These are phyloP conservation scores for Lytechinus variegatus DNA, from an alignment of 35 echinoderm and acorn worm species.

Conservation along the genomic window DNA sequence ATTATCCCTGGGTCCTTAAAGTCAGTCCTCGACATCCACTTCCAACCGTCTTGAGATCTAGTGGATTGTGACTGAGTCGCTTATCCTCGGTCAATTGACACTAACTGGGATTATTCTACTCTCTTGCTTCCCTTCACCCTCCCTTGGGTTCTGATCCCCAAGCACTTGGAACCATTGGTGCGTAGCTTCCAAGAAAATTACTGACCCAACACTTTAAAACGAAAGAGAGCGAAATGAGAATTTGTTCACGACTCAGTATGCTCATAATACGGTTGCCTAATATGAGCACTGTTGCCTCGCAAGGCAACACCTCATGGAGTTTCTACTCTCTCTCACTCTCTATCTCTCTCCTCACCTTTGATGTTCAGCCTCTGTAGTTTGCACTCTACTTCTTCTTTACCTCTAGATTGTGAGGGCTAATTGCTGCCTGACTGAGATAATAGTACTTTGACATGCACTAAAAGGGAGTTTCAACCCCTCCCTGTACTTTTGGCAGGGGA, in stretches of 20 bases:
- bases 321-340: not conserved
- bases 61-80: conserved; percentile 19
- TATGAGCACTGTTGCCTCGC: conserved; percentile 14
- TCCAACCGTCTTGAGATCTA: not conserved
- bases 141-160: not conserved
- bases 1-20: conserved; percentile 26
- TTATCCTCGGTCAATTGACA: conserved; percentile 49
- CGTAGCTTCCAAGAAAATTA: conserved; percentile 25
- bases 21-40: not conserved
- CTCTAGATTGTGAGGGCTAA: conserved; percentile 29
- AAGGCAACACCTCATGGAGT: not conserved
- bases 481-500: conserved; percentile 63
- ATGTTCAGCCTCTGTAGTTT: conserved; percentile 42
- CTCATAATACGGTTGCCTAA: not conserved
- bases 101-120: conserved; percentile 20
- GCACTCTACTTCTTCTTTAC: conserved; percentile 44
- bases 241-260: not conserved
- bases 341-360: conserved; percentile 4
- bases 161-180: not conserved
- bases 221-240: conserved; percentile 14
- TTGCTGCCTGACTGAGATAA: conserved; percentile 53
- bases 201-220: not conserved
- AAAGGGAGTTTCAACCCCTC: conserved; percentile 49
- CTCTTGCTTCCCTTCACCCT: conserved; percentile 3
- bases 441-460: conserved; percentile 69